These are phyloP conservation scores for Chironomus riparius DNA, from an alignment of 2,888 invertebrate species.

Conservation along the genomic window DNA sequence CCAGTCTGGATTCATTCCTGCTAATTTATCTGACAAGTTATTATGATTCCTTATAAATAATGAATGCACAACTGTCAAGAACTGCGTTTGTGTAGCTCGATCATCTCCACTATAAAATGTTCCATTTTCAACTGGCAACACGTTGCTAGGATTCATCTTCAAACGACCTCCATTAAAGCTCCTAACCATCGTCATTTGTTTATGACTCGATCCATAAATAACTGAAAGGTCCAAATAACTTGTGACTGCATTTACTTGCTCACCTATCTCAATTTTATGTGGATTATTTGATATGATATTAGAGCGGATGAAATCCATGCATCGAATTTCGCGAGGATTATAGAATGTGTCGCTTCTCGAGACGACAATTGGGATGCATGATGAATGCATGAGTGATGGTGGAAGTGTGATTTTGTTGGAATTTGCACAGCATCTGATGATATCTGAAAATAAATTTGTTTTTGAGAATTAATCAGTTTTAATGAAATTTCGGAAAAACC, in stretches of 20 bases:
- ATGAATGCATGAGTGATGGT: slow-evolving; percentile 46
- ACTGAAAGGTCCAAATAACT: slow-evolving; percentile 37
- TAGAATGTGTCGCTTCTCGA: slow-evolving; percentile 49
- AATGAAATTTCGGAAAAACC: no score
- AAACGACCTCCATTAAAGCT: slow-evolving; percentile 43
- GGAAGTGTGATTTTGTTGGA: slow-evolving; percentile 35
- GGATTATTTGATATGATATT: slow-evolving; percentile 43
- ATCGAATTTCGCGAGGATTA: slow-evolving; percentile 43
- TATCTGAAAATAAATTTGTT: neutral
- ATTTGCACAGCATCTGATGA: slow-evolving; percentile 13
- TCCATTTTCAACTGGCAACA: slow-evolving; percentile 33
- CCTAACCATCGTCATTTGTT: slow-evolving; percentile 41
- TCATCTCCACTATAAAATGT: slow-evolving; percentile 42
- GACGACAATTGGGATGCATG: slow-evolving; percentile 52
- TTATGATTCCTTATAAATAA: slow-evolving; percentile 50
- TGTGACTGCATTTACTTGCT: slow-evolving; percentile 59
- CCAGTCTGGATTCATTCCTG: slow-evolving; percentile 46
- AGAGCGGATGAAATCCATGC: slow-evolving; percentile 53
- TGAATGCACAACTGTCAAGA: slow-evolving; percentile 47
- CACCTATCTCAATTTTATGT: slow-evolving; percentile 24
- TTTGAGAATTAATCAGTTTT: no score
- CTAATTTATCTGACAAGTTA: slow-evolving; percentile 45
- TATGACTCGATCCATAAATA: slow-evolving; percentile 32
- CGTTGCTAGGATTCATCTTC: slow-evolving; percentile 40
- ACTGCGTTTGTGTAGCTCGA: slow-evolving; percentile 49